Conservation (phyloP, 2,113 vertebrate genomes). For the Charadrius vociferus region DNA sequence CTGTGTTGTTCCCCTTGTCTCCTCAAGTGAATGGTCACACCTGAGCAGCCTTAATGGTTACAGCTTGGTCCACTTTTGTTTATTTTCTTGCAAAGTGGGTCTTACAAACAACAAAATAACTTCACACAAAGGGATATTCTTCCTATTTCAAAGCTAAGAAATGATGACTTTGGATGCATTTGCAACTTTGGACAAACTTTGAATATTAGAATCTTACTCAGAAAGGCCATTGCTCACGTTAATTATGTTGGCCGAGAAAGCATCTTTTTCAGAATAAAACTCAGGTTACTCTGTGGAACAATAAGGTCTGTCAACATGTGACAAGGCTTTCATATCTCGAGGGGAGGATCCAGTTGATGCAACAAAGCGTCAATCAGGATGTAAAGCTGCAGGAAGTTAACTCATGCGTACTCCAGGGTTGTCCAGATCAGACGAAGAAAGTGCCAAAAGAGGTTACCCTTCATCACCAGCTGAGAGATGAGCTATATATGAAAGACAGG, state of each 20-base stretch:
- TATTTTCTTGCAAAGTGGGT: neutral
- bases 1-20: neutral
- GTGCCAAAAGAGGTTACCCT: slow-evolving; percentile 43
- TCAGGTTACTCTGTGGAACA: neutral
- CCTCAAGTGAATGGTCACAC: neutral
- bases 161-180: neutral
- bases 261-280: neutral
- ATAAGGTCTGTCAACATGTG: neutral
- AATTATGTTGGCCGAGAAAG: neutral
- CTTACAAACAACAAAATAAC: neutral
- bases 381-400: slow-evolving; percentile 33
- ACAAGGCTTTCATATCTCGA: neutral
- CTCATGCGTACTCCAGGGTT: slow-evolving; percentile 23
- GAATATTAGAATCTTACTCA: neutral
- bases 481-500: slow-evolving; percentile 23
- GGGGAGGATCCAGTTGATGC: slow-evolving; percentile 26
- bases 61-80: neutral
- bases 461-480: slow-evolving; percentile 41
- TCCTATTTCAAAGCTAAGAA: neutral
- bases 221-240: neutral
- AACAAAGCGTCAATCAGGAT: neutral
- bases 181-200: neutral
- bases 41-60: neutral
- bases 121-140: neutral
- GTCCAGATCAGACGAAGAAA: slow-evolving; percentile 41